Conservation (phyloP, 2,888 invertebrate genomes). For the Leptinotarsa juncta region DNA sequence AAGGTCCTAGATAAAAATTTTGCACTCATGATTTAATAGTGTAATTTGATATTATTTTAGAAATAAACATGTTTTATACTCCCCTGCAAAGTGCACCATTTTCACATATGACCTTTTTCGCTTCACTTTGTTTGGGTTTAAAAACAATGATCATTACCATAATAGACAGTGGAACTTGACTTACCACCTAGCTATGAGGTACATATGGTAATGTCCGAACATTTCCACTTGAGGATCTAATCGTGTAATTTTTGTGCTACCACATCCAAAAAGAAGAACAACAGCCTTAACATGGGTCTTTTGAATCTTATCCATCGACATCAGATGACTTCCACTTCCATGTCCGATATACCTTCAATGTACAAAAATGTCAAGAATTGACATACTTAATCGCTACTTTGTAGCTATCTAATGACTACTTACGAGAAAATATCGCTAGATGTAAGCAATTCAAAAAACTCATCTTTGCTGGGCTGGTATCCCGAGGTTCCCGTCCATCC, state of each 20-base stretch:
- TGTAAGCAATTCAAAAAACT: conserved; percentile 68
- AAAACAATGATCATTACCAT: neutral
- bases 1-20: no score
- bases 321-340: conserved; percentile 74
- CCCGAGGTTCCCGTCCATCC: conserved; percentile 66
- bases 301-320: conserved; percentile 70
- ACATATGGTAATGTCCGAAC: conserved; percentile 66
- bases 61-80: no score
- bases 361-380: neutral
- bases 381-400: neutral
- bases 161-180: conserved; percentile 5
- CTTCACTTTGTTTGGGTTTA: neutral
- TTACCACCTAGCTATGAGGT: conserved; percentile 64
- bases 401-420: conserved; percentile 52
- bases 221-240: conserved; percentile 66
- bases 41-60: no score
- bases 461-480: conserved; percentile 67
- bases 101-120: no score
- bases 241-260: conserved; percentile 65
- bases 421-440: conserved; percentile 72
- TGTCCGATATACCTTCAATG: conserved; percentile 74
- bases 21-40: no score
- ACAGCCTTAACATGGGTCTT: conserved; percentile 69
- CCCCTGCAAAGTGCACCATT: no score
- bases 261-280: conserved; percentile 77